Evolutionary conservation across 2,888 invertebrate genomes (phyloP), one percentile per base, ranked within the genome.

Genomic region (Lottia scabra): DNA sequence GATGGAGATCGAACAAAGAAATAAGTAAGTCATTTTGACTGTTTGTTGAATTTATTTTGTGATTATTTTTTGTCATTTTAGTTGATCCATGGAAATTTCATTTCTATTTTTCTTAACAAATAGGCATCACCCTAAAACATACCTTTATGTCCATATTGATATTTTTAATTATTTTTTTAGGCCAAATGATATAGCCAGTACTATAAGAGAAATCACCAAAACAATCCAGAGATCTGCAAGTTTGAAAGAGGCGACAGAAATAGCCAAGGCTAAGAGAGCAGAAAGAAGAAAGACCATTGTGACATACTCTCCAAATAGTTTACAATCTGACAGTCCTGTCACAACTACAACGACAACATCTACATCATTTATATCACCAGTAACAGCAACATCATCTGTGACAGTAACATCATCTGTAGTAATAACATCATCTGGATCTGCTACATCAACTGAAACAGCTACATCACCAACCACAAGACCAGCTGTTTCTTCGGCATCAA

Each of bases 1-100:
- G 63, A 93, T 93, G 83, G 93, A 93, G 84, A 89, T 94, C 30
- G 94, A 94, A 85, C 93, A 93, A 81, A 90, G 91, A 72, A 79
- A 82, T 63, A 84, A 78, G 86, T 85, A 68, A 63, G 77, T 67
- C 2, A 38, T 38, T 6, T 38, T 38, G 10, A 38, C 38, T 10
- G 8, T 38, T 2, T 38, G 5, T 1, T 8, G 5, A 38, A 38
- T 10, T 8, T 1, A 6, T 38, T 4, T 38, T 38, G 38, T 8
- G 38, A 8, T 2, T 30, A 30, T 30, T 30, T 30, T 2, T 30
- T 4, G 30, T 30, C n/a, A n/a, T n/a, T n/a, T n/a, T n/a, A n/a
- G n/a, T n/a, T n/a, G 2, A 16, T 38, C 23, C 19, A 27, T n/a
- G 12, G 13, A 19, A 65, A 65, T 63, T 63, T 26, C 16, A 12